Conservation (phyloP, 2,113 vertebrate genomes). For the Alouatta palliata region DNA sequence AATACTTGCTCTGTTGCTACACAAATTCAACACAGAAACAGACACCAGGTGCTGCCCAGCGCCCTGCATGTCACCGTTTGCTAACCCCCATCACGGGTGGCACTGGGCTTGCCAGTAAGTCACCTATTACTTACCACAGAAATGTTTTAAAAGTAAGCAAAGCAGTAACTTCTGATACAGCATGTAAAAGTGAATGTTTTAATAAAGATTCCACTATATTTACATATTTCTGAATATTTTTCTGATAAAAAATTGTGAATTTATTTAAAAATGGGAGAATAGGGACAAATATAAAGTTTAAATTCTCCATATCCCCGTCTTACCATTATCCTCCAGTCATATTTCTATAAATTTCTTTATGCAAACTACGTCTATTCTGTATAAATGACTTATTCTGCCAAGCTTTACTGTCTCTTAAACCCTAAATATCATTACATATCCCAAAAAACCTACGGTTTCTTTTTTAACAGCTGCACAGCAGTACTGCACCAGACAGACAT, state of each 20-base stretch:
- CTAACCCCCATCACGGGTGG: not conserved
- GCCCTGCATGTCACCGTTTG: not conserved
- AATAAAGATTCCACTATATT: not conserved
- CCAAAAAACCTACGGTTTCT: not conserved
- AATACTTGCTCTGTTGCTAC: not conserved
- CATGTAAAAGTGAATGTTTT: not conserved
- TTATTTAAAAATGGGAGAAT: not conserved
- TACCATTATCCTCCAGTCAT: not conserved
- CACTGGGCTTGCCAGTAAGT: no score
- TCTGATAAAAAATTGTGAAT: not conserved
- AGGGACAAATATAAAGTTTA: not conserved
- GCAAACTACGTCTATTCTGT: not conserved
- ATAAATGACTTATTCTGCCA: no score
- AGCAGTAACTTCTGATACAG: not conserved
- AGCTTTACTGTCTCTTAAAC: not conserved
- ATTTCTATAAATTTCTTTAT: not conserved
- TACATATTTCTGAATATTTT: not conserved
- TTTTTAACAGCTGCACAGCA: not conserved
- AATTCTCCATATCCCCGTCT: not conserved
- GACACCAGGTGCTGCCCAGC: fast-evolving
- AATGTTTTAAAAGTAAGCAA: not conserved
- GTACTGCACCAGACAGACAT: not conserved
- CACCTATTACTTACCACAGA: not conserved
- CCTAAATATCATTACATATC: not conserved
- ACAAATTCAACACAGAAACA: no score